phyloP scores from a whole-genome alignment of 2,888 invertebrate species.

The Epinotia brunnichana region DNA sequence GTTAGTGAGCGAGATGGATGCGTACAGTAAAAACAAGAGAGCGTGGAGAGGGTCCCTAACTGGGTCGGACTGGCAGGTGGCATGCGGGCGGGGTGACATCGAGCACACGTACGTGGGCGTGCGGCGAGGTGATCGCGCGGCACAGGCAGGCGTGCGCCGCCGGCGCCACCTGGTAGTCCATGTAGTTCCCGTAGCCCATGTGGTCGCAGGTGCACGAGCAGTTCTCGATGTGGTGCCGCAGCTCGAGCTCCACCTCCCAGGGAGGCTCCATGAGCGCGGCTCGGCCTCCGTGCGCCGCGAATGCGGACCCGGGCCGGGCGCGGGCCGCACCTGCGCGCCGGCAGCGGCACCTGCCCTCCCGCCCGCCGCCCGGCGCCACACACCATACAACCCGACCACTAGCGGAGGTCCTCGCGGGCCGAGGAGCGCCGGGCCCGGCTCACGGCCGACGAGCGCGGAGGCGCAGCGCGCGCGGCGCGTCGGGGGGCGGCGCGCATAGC shows the following conservation, averaged over 20 bases:
- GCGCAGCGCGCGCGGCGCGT: constrained; percentile 67
- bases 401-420: constrained; percentile 72
- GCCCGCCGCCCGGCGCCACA: constrained; percentile 68
- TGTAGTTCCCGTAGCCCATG: constrained; percentile 96
- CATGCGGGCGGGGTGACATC: constrained; percentile 61
- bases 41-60: constrained; percentile 63
- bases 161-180: constrained; percentile 92
- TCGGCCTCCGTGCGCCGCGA: constrained; percentile 71
- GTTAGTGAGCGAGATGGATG: constrained; percentile 28
- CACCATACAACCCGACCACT: constrained; percentile 73
- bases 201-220: constrained; percentile 96
- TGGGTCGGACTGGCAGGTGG: constrained; percentile 54
- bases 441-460: constrained; percentile 67
- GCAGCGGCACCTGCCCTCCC: constrained; percentile 75
- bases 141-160: constrained; percentile 79
- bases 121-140: constrained; percentile 81
- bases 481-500: constrained; percentile 71
- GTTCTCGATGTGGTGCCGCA: constrained; percentile 93
- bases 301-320: constrained; percentile 74
- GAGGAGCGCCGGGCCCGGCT: constrained; percentile 71
- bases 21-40: constrained; percentile 61
- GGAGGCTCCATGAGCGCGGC: constrained; percentile 81
- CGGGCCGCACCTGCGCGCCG: constrained; percentile 78
- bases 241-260: constrained; percentile 90
- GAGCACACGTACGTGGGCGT: constrained; percentile 78